These are phyloP conservation scores for Diaphora mendica DNA, from an alignment of 2,888 invertebrate species.

Conservation along the genomic window DNA sequence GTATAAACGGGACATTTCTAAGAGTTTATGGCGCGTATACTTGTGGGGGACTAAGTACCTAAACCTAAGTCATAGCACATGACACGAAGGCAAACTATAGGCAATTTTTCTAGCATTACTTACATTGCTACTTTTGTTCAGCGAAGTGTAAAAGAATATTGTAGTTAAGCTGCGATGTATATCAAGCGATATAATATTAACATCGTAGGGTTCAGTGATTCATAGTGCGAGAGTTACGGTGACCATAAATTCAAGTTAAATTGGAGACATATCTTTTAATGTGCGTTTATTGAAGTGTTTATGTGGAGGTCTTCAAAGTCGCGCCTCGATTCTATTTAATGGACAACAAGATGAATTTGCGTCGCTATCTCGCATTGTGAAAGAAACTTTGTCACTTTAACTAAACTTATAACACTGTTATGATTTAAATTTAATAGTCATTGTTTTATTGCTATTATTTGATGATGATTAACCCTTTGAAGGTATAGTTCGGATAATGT, in stretches of 20 bases:
- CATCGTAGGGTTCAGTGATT: slow-evolving; percentile 27
- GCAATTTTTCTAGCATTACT: slow-evolving; percentile 5
- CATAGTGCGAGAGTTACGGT: slow-evolving; percentile 70
- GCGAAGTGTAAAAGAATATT: neutral
- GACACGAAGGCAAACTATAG: slow-evolving; percentile 24
- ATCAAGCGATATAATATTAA: slow-evolving; percentile 9
- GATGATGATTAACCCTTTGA: slow-evolving; percentile 23
- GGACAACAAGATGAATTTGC: slow-evolving; percentile 62
- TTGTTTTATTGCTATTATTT: slow-evolving; percentile 17
- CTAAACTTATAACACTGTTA: slow-evolving; percentile 35
- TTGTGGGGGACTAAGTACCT: slow-evolving; percentile 70
- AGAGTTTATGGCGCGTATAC: slow-evolving; percentile 77
- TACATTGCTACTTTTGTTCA: slow-evolving; percentile 18
- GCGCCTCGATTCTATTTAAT: slow-evolving; percentile 62
- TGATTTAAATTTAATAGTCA: slow-evolving; percentile 26
- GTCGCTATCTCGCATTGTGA: slow-evolving; percentile 37
- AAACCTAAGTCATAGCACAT: slow-evolving; percentile 56
- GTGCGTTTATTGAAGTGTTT: slow-evolving; percentile 82
- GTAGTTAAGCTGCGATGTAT: slow-evolving; percentile 30
- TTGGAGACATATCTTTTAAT: slow-evolving; percentile 83
- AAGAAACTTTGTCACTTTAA: slow-evolving; percentile 32
- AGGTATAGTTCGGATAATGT: slow-evolving; percentile 16
- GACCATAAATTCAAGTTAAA: slow-evolving; percentile 81
- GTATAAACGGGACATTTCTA: slow-evolving; percentile 81
- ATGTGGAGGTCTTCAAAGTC: slow-evolving; percentile 67